Percentiles rank a stretch among this genome's conserved stretches.
Evolutionary conservation across 1,140 invertebrate genomes (phyloP).

Genomic region (Globodera rostochiensis): DNA sequence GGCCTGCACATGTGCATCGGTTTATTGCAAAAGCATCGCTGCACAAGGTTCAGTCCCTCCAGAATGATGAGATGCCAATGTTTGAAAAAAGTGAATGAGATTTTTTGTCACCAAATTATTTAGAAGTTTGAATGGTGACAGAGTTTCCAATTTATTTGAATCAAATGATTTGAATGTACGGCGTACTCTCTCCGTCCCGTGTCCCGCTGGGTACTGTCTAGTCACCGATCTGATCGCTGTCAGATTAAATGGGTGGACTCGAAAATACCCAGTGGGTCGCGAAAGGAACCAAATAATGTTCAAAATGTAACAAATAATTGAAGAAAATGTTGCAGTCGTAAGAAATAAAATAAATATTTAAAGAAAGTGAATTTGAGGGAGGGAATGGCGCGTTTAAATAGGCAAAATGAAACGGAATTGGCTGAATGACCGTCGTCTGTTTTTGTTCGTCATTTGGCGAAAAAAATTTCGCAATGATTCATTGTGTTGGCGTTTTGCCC

Average conservation of each 20-base stretch:
- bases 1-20: slow-evolving; percentile 34
- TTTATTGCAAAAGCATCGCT: slow-evolving; percentile 4
- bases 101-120: no score
- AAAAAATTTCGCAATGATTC: neutral
- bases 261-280: slow-evolving; percentile 29
- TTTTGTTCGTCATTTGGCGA: neutral
- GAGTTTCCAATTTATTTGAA: neutral
- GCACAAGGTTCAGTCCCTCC: slow-evolving; percentile 30
- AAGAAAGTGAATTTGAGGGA: neutral
- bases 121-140: neutral
- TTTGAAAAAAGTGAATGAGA: neutral
- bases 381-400: neutral
- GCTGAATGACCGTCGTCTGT: neutral
- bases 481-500: neutral
- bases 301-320: no score
- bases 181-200: neutral
- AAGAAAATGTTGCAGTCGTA: neutral
- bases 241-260: slow-evolving; percentile 19
- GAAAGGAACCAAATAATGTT: neutral
- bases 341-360: neutral
- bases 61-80: slow-evolving; percentile 11
- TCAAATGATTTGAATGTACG: no score
- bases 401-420: neutral
- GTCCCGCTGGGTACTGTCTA: slow-evolving; percentile 30
- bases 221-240: slow-evolving; percentile 17